Evolutionary conservation across 2,797 vertebrate species (phyloP), one percentile per base, ranked within the genome.

Genomic region (Lacerta viridis): DNA sequence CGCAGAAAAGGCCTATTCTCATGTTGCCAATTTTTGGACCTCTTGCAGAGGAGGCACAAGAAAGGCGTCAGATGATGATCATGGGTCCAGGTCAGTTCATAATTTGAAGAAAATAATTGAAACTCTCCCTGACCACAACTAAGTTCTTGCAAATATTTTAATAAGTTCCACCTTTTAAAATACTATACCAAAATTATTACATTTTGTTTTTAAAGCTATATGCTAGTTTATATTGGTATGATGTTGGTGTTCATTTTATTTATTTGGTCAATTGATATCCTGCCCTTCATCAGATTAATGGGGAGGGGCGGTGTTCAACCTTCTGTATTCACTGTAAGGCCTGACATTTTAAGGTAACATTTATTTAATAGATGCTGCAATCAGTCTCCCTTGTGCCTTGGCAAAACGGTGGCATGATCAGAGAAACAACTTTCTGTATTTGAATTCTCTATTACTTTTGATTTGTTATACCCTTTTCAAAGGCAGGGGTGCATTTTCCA

Each of bases 71-170:
- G 46, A 50, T 50, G 10, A 11, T 50, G 46, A 50, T 50, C 10
- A 50, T 50, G 10, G 46, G 46, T 11, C 46, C 46, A 50, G 2
- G 46, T 50, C 3, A 50, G 46, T 50, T 50, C 1, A 80, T 90
- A 93, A 93, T 88, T 93, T 93, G 84, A 91, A 93, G 90, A 95
- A 94, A 93, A 92, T 89, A 88, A 87, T 61, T 13, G 2, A 91
- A 84, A 78, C 64, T 90, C 64, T 90, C 89, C 85, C 89, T 88
- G 76, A 50, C 89, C 93, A 66, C 93, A 92, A 92, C 88, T 91
- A 92, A 92, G 91, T 90, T 88, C 82, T 84, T 91, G 85, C 88
- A 90, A 85, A 7, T 29, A 59, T 59, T 84, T 55, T 75, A 75
- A 39, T 75, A 75, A 75, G 33, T 41, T 59, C 50, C 25, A 18